phyloP scores from a whole-genome alignment of 2,797 vertebrate species.

The Jordanella pulchra region DNA sequence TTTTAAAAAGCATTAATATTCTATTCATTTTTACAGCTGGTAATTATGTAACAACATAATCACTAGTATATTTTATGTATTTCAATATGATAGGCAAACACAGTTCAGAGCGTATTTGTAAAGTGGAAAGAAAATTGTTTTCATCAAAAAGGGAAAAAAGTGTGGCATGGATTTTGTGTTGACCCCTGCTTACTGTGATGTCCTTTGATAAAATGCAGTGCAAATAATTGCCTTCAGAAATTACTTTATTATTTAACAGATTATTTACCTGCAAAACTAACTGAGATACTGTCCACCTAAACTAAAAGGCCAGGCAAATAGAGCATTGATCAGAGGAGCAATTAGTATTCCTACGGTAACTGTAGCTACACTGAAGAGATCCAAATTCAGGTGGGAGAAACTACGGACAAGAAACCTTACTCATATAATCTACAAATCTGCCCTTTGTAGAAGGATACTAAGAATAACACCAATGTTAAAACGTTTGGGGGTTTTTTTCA shows the following conservation, averaged over 20 bases:
- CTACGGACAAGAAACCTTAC: no score
- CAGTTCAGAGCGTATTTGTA: background rate
- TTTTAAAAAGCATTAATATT: background rate
- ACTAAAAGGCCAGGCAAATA: background rate
- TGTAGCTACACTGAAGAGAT: no score
- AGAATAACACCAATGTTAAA: background rate
- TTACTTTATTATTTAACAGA: background rate
- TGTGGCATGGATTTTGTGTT: background rate
- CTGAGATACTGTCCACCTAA: background rate
- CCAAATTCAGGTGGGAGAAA: no score
- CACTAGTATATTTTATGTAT: background rate
- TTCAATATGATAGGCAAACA: background rate
- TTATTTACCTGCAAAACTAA: background rate
- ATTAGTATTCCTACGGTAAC: no score
- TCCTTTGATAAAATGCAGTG: background rate
- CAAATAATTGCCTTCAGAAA: background rate
- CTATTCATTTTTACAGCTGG: background rate
- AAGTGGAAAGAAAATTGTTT: background rate
- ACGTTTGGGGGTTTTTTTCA: no score
- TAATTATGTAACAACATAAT: background rate
- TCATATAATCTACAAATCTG: background rate
- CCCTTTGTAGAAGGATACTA: background rate
- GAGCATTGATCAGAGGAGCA: background rate
- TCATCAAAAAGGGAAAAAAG: no score
- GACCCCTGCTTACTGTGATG: background rate